A percentile compares a stretch with the other conserved stretches of the same genome.
These are phyloP conservation scores for Aphelocoma californica DNA, from an alignment of 2,797 vertebrate genomes.

Conservation along the genomic window DNA sequence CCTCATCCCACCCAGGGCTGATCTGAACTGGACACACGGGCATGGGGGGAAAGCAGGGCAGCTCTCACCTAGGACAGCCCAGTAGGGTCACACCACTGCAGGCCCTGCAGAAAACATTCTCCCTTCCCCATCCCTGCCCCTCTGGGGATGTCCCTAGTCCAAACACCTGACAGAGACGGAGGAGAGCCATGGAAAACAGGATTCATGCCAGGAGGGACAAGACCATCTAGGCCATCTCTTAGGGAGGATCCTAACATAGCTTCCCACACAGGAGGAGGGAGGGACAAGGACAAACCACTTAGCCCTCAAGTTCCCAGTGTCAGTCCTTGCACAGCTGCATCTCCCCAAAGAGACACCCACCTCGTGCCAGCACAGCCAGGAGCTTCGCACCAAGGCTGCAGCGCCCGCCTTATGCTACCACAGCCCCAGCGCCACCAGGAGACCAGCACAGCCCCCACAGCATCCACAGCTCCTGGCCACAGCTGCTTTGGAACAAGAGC, in stretches of 20 bases:
- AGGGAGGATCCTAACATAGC: background rate
- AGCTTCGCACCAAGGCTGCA: background rate
- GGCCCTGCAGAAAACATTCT: background rate
- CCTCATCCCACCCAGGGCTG: background rate
- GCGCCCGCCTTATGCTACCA: background rate
- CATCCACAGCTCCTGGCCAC: background rate
- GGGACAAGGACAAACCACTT: background rate
- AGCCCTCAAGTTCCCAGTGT: background rate
- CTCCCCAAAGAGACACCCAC: background rate
- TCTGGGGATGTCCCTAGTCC: background rate
- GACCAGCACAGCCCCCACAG: background rate
- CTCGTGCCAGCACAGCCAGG: background rate
- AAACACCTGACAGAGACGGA: conserved; percentile 3
- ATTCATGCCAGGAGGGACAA: background rate
- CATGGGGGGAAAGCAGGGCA: background rate
- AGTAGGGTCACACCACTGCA: background rate
- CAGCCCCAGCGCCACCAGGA: background rate
- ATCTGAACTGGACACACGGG: rapidly evolving
- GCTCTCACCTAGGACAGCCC: background rate
- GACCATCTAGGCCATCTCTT: background rate
- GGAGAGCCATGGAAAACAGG: background rate
- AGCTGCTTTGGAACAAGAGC: background rate
- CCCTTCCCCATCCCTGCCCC: background rate
- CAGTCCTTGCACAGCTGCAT: background rate
- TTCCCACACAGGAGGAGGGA: background rate